phyloP scores from a whole-genome alignment of 2,113 vertebrate species.

The Zootoca vivipara region DNA sequence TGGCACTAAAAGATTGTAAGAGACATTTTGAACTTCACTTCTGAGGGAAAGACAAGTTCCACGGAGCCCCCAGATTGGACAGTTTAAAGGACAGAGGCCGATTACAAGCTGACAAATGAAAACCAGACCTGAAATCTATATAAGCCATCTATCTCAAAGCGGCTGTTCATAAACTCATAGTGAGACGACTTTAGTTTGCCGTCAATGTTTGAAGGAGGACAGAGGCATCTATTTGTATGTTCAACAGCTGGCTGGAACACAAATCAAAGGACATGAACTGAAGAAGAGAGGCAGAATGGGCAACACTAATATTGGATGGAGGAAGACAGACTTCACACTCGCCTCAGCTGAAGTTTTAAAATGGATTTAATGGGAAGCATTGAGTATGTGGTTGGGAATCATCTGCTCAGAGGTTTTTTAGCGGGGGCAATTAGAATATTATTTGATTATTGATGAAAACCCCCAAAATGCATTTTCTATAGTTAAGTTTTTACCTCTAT shows the following conservation, averaged over 20 bases:
- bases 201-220: neutral
- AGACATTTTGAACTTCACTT: neutral
- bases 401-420: neutral
- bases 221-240: neutral
- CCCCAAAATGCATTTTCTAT: no score
- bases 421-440: no score
- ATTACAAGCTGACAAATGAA: neutral
- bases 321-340: neutral
- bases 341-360: neutral
- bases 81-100: neutral
- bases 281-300: neutral
- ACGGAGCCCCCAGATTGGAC: neutral
- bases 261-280: neutral
- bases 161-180: neutral
- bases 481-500: no score
- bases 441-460: no score
- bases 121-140: neutral
- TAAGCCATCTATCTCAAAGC: neutral
- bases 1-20: neutral
- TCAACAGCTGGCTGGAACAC: no score
- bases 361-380: neutral
- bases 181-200: neutral
- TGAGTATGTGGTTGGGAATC: neutral
- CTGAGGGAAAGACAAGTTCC: neutral
- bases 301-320: neutral